Conservation (phyloP, 2,888 invertebrate genomes). For the Neria commutata region DNA sequence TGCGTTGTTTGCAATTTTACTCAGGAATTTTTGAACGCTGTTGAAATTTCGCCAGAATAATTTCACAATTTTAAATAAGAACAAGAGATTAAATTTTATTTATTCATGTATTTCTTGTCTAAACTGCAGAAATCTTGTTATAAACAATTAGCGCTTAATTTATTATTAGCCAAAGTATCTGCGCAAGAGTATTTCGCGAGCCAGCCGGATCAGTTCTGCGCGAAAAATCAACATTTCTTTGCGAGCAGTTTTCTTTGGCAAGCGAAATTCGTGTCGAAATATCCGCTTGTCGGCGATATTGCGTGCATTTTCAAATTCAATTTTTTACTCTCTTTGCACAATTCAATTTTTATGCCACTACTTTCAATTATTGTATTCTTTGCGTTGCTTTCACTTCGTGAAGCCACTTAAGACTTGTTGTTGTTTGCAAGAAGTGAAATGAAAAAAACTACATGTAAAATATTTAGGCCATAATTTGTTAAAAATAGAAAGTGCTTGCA, state of each 20-base stretch:
- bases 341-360: background rate
- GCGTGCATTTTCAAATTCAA: background rate
- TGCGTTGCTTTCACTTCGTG: background rate
- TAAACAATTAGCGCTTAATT: conserved; percentile 7
- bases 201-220: background rate
- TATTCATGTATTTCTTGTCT: background rate
- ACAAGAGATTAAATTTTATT: background rate
- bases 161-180: background rate
- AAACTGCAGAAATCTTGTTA: background rate
- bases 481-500: conserved; percentile 20
- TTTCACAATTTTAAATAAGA: too few relatives aligned
- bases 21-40: too few relatives aligned
- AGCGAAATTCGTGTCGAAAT: background rate
- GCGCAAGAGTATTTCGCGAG: background rate
- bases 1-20: too few relatives aligned
- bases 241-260: background rate
- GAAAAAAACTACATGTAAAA: background rate
- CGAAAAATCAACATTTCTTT: background rate
- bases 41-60: too few relatives aligned
- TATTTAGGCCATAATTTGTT: conserved; percentile 16
- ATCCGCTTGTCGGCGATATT: background rate
- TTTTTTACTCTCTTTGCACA: background rate
- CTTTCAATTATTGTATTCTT: background rate
- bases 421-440: background rate
- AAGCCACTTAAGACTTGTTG: background rate